Evolutionary conservation across 64 coral and sea anemone species (phyloP), one percentile per base, ranked within the genome.

Genomic region (Dendronephthya gigantea): DNA sequence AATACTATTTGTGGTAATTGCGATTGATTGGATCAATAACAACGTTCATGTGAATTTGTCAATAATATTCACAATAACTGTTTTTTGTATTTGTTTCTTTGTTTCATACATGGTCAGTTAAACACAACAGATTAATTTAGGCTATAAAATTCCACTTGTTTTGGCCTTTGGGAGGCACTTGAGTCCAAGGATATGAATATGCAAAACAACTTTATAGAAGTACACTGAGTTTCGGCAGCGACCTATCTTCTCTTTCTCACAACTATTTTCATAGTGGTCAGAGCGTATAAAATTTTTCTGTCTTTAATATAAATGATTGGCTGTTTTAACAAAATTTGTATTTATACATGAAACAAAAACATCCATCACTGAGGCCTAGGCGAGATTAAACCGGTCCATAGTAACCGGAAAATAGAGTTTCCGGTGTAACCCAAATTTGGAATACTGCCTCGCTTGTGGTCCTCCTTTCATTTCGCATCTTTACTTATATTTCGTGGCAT

Each of bases 381-480:
- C 72, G 37, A 79, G 72, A 30, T 79, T 79, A 29, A 79, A 36
- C 72, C 29, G 30, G 72, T 34, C 29, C 36, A 79, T 5, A 39
- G 30, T 34, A 79, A 79, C 72, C 13, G 72, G 55, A 62, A 79
- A 79, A 29, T 39, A 39, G 32, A 14, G 72, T 79, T 79, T 79
- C 72, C 72, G 72, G 72, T 79, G 36, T 33, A 79, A 35, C 34
- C 72, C 72, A 79, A 79, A 79, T 79, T 79, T 33, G 72, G 72
- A 79, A 79, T 15, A 19, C 8, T 17, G 16, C 19, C 32, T 79
- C n/a, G 72, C 30, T 35, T 79, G 72, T 79, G 36, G 36, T 34
- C 4, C 36, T 39, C 36, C 36, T 33, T 79, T 79, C 72, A 79
- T 75, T 7, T 36, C 29, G 28, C 30, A 7, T 6, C 15, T 39